Evolutionary conservation across 2,888 invertebrate genomes (phyloP).

Genomic region (Cremastinae sp.): DNA sequence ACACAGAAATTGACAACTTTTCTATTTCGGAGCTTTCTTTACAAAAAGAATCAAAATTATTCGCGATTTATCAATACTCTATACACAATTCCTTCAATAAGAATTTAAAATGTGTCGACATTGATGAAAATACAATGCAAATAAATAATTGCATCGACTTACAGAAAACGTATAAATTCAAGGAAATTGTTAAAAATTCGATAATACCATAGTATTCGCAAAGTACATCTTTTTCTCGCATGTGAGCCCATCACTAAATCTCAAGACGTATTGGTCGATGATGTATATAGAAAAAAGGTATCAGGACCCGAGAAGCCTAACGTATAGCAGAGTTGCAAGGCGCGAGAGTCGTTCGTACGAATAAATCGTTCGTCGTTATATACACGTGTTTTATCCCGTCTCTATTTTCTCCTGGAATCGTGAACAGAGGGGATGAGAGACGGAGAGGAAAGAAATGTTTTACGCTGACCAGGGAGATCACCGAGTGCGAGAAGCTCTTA

Average conservation of each 20-base stretch:
- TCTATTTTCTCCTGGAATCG: slow-evolving; percentile 53
- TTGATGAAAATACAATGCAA: too few relatives aligned
- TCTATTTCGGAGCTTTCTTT: too few relatives aligned
- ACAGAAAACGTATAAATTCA: too few relatives aligned
- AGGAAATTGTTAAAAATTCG: too few relatives aligned
- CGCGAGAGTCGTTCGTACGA: slow-evolving; percentile 58
- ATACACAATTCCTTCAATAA: too few relatives aligned
- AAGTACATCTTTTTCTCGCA: background rate
- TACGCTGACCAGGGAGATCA: slow-evolving; percentile 49
- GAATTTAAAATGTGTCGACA: too few relatives aligned
- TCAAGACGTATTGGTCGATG: slow-evolving; percentile 10
- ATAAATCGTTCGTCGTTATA: slow-evolving; percentile 69
- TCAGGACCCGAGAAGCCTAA: background rate
- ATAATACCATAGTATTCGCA: too few relatives aligned
- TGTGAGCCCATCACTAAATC: slow-evolving; percentile 15
- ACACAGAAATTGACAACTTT: too few relatives aligned
- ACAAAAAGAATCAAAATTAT: too few relatives aligned
- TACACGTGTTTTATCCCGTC: slow-evolving; percentile 64
- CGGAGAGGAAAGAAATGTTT: slow-evolving; percentile 21
- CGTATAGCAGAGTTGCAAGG: slow-evolving; percentile 23
- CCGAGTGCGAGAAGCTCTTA: slow-evolving; percentile 57
- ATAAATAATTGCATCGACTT: too few relatives aligned
- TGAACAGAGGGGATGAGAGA: slow-evolving; percentile 29
- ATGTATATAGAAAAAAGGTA: slow-evolving; percentile 10
- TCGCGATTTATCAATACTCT: too few relatives aligned